Base-by-base conservation (phyloP, 2,888 invertebrate genomes). In the Phragmatobia fuliginosa region DNA sequence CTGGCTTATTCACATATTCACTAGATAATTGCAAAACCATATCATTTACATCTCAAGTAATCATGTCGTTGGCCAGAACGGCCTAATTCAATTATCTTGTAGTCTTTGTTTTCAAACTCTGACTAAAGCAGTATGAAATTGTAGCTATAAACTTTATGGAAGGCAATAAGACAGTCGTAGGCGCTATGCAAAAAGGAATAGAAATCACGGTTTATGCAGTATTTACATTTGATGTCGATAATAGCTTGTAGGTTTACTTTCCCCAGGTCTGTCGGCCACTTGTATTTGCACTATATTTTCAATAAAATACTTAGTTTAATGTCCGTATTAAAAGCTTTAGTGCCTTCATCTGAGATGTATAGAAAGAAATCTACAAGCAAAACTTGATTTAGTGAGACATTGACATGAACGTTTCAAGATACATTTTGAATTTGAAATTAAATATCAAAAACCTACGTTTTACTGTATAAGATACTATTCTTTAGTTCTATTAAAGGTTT, bases 21-120 rank as follows among this genome's bases (percentile, higher is more conserved):
- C 76, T 77, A 71, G 80, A 78, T 80, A 81, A 75, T 81, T 79
- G 76, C 77, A 77, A 79, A n/a, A 83, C 80, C 82, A 78, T 83
- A 81, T 83, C 77, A 83, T 83, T 83, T 83, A 84, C 81, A 80
- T 84, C 76, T 73, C 75, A 76, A 81, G 80, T 75, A 76, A 81
- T 76, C 73, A 71, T 71, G 79, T 79, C 76, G 74, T 72, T 76
- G 75, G 71, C 64, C 75, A 66, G 64, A 74, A 75, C 68, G 41
- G 69, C 72, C 70, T 70, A 72, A 74, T 80, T 73, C 71, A 66
- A 82, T 81, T 79, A 77, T 74, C 76, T 73, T 76, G 72, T 73
- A 56, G 63, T 68, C 74, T 74, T 80, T 67, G 62, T 80, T 76
- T 77, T 80, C 61, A 77, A 75, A 79, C 67, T 74, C 70, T 70